A percentile compares a stretch with the other conserved stretches of the same genome.
phyloP scores from a whole-genome alignment of 23 tunicate genomes.

The Ciona savignyi region DNA sequence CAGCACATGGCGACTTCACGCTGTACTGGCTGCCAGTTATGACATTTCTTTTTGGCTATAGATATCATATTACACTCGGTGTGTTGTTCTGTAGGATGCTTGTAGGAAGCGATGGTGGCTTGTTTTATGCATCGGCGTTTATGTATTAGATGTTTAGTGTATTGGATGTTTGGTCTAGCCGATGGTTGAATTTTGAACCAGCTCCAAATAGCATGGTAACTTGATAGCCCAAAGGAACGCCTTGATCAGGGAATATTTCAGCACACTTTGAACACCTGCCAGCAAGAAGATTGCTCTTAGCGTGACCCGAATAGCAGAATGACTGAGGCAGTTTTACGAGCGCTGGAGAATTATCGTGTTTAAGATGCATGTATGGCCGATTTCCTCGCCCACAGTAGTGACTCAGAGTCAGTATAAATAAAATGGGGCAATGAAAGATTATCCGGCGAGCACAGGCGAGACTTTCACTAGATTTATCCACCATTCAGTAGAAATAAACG shows the following conservation, averaged over 20 bases:
- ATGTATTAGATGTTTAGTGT: too few relatives aligned
- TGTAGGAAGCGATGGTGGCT: neutral
- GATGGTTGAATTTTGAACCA: neutral
- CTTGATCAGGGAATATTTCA: neutral
- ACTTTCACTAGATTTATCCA: neutral
- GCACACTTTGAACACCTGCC: neutral
- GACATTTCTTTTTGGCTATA: neutral
- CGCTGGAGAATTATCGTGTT: neutral
- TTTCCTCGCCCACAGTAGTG: neutral
- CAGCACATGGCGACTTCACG: constrained; percentile 1
- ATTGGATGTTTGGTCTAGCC: neutral
- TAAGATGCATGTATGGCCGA: neutral
- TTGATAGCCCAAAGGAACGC: neutral
- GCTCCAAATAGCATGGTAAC: neutral
- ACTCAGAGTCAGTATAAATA: neutral
- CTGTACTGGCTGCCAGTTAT: neutral
- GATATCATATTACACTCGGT: neutral
- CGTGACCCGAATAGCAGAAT: neutral
- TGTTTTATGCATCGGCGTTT: neutral
- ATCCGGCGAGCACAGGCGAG: neutral
- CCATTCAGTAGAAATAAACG: neutral
- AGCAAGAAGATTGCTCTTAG: neutral
- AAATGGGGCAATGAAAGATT: neutral
- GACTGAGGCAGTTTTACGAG: neutral
- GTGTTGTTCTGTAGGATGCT: too few relatives aligned